Percentiles rank a stretch among this genome's conserved stretches.
phyloP scores from a whole-genome alignment of 2,113 vertebrate genomes.

The Heloderma charlesbogerti region DNA sequence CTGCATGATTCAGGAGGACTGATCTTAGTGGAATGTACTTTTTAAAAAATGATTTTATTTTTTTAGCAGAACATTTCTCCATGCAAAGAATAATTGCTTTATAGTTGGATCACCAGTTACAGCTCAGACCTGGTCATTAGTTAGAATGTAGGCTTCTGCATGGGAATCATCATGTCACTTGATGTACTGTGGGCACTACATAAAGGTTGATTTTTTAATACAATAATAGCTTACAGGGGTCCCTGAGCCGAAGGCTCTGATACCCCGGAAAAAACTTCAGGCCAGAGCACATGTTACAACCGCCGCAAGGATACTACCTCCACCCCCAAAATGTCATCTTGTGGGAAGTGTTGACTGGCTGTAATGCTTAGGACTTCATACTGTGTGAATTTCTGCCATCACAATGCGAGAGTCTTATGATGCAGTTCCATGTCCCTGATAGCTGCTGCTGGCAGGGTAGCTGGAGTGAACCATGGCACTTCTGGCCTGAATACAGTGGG shows the following conservation, averaged over 20 bases:
- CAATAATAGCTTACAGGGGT: too few species aligned
- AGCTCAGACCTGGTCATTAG: not conserved
- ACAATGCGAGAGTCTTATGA: not conserved
- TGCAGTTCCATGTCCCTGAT: not conserved
- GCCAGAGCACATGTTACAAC: not conserved
- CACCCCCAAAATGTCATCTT: not conserved
- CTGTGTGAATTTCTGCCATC: not conserved
- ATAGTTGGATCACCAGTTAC: not conserved
- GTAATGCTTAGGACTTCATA: too few species aligned
- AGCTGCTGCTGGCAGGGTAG: not conserved
- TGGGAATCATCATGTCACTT: not conserved
- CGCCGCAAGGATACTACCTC: too few species aligned
- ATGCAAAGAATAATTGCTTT: not conserved
- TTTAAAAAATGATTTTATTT: not conserved
- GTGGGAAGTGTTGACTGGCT: not conserved
- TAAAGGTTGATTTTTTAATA: not conserved
- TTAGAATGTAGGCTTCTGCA: not conserved
- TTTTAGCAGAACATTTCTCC: not conserved
- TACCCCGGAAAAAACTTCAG: not conserved
- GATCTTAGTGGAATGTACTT: not conserved
- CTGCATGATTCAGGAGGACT: not conserved
- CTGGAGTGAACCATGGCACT: not conserved
- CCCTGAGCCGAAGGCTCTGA: not conserved
- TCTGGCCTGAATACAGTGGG: not conserved
- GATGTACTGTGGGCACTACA: not conserved